Evolutionary conservation across 2,797 vertebrate species (phyloP).

Genomic region (Characodon lateralis): DNA sequence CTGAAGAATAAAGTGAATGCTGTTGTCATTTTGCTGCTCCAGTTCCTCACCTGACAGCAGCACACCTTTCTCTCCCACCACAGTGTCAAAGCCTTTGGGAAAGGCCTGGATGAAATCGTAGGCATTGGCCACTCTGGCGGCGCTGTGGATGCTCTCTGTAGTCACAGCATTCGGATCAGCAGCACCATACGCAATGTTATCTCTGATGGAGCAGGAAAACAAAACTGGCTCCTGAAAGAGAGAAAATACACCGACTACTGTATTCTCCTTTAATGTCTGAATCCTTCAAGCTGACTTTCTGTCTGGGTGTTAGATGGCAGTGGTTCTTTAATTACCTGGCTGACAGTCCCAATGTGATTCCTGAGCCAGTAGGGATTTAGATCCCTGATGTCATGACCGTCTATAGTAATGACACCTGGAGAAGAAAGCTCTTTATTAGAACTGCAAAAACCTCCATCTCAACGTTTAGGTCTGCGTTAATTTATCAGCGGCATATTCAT

Average conservation of each 20-base stretch:
- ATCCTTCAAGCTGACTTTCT: background rate
- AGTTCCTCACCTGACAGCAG: constrained; percentile 89
- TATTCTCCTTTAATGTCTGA: background rate
- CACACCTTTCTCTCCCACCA: constrained; percentile 96
- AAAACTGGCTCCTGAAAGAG: constrained; percentile 89
- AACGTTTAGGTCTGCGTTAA: background rate
- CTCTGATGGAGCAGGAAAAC: constrained; percentile 94
- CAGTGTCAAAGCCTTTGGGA: constrained; percentile 89
- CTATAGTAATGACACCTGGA: constrained; percentile 86
- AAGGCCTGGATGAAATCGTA: constrained; percentile 87
- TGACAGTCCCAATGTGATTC: constrained; percentile 92
- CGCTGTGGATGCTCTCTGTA: constrained; percentile 84
- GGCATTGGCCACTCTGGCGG: constrained; percentile 90
- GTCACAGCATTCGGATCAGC: constrained; percentile 82
- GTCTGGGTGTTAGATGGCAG: background rate
- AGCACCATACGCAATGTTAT: constrained; percentile 96
- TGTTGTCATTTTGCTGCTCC: background rate
- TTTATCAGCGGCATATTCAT: background rate
- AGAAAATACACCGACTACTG: background rate
- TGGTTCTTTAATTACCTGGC: constrained; percentile 83
- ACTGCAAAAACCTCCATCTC: background rate
- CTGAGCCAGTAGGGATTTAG: constrained; percentile 94
- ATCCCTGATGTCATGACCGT: constrained; percentile 88
- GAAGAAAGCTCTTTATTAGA: background rate
- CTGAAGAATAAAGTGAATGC: background rate